phyloP scores from a whole-genome alignment of 2,888 invertebrate genomes.

The Stenotaenia linearis region DNA sequence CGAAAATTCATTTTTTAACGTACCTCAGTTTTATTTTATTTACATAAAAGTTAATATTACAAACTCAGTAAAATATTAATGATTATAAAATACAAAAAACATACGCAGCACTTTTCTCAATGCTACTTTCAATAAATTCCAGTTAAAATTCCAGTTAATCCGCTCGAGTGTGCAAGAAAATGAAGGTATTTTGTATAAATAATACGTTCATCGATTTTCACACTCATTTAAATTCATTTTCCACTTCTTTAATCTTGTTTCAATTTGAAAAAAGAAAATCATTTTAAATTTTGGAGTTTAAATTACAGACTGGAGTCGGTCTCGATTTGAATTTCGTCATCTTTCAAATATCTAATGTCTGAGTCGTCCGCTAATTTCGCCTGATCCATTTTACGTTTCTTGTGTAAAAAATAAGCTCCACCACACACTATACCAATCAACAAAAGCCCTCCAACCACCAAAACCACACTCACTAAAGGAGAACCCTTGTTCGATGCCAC shows the following conservation, averaged over 20 bases:
- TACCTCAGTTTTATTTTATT: neutral
- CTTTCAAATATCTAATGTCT: slow-evolving; percentile 55
- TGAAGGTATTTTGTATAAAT: neutral
- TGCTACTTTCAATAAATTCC: neutral
- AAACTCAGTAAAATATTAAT: neutral
- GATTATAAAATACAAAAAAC: neutral
- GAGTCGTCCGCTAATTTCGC: slow-evolving; percentile 48
- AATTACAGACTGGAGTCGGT: slow-evolving; percentile 8
- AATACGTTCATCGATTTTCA: neutral
- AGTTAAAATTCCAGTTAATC: neutral
- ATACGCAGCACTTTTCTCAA: neutral
- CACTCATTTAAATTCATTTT: neutral
- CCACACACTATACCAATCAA: neutral
- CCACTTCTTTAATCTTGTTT: neutral
- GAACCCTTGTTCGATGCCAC: neutral
- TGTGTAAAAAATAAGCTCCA: neutral
- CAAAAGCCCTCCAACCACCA: slow-evolving; percentile 17
- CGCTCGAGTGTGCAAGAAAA: neutral
- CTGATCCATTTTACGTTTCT: slow-evolving; percentile 6
- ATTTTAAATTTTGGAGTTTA: neutral
- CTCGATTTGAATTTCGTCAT: slow-evolving; percentile 49
- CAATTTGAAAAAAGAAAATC: neutral
- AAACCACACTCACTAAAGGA: neutral
- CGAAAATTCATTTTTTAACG: too few relatives aligned
- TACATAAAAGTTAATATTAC: neutral